A percentile compares a stretch with the other conserved stretches of the same genome.
phyloP scores from a whole-genome alignment of 2,888 invertebrate species.

The Alsophila aescularia region DNA sequence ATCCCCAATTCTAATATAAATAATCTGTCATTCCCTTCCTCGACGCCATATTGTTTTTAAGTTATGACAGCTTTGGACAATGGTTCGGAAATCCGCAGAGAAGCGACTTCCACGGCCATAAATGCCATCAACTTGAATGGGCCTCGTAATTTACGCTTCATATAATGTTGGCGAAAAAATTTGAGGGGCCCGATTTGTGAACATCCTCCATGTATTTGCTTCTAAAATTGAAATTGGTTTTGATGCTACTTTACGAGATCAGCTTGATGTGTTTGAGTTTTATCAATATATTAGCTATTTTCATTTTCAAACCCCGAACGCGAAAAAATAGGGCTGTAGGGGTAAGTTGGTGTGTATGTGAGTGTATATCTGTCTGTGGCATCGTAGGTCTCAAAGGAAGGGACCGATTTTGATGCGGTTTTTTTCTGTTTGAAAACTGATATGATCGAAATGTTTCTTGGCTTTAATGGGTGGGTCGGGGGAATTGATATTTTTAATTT shows the following conservation, averaged over 20 bases:
- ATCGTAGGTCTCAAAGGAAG: too few relatives aligned
- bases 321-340: too few relatives aligned
- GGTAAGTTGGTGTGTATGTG: too few relatives aligned
- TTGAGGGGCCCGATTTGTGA: conserved; percentile 10
- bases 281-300: too few relatives aligned
- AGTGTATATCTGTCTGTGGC: too few relatives aligned
- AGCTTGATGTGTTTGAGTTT: background rate
- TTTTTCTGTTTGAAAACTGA: too few relatives aligned
- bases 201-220: conserved; percentile 6
- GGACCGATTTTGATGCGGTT: too few relatives aligned
- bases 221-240: conserved; percentile 11
- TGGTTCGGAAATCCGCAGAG: conserved; percentile 61
- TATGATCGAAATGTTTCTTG: too few relatives aligned
- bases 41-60: conserved; percentile 73
- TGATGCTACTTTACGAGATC: background rate
- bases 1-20: background rate
- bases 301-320: too few relatives aligned
- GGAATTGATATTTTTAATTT: too few relatives aligned
- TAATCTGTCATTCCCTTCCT: conserved; percentile 41
- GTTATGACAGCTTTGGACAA: conserved; percentile 72
- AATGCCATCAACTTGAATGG: conserved; percentile 25
- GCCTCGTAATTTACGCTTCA: conserved; percentile 26
- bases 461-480: too few relatives aligned
- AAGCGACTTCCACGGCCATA: conserved; percentile 22
- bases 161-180: conserved; percentile 23